Evolutionary conservation across 1,140 invertebrate genomes (phyloP).

Genomic region (Mya arenaria): DNA sequence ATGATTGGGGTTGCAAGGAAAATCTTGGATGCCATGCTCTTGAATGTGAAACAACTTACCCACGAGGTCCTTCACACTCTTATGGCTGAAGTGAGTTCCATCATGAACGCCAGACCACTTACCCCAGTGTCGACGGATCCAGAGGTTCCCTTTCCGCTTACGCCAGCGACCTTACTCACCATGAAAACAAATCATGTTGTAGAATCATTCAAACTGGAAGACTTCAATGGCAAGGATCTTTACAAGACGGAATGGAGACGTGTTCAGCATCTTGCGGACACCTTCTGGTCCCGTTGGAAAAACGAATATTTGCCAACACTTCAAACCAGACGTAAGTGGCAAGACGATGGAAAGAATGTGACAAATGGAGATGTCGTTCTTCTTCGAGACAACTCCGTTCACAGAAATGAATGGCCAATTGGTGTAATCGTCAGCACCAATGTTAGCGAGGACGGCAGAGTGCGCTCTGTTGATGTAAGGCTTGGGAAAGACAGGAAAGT

Average conservation of each 20-base stretch:
- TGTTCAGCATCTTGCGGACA: constrained; percentile 21
- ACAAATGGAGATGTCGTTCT: neutral
- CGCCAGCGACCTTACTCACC: constrained; percentile 11
- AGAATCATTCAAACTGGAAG: neutral
- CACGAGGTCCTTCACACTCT: constrained; percentile 62
- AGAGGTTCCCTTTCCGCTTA: neutral
- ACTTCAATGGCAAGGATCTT: neutral
- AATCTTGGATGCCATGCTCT: constrained; percentile 57
- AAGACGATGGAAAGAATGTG: neutral
- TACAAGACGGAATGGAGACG: constrained; percentile 21
- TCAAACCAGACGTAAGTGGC: constrained; percentile 9
- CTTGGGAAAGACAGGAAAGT: too few species aligned
- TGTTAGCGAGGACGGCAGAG: too few species aligned
- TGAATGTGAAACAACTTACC: constrained; percentile 19
- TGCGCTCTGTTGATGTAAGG: too few species aligned
- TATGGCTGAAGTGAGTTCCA: constrained; percentile 53
- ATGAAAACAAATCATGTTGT: neutral
- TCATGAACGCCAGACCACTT: constrained; percentile 58
- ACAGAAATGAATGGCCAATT: constrained; percentile 2
- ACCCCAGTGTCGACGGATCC: constrained; percentile 51
- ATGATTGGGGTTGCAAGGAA: constrained; percentile 46
- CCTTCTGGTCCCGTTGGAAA: constrained; percentile 35
- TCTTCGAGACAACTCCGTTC: neutral
- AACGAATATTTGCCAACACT: constrained; percentile 3
- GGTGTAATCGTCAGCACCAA: too few species aligned